Percentiles rank a stretch among this genome's conserved stretches.
Evolutionary conservation across 2,888 invertebrate genomes (phyloP).

Genomic region (Epistrophe eligans): DNA sequence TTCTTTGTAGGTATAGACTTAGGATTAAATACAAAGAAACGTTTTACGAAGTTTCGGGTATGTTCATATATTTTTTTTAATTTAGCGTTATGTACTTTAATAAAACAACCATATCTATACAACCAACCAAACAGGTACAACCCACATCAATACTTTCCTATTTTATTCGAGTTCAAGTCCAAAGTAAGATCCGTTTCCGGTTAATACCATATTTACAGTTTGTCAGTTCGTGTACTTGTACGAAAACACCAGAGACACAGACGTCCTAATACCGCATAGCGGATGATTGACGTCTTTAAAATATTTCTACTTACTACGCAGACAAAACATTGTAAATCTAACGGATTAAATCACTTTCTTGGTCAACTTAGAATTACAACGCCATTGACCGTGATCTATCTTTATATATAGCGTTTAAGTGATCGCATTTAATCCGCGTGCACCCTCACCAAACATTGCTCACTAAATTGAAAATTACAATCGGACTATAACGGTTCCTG

Average conservation of each 20-base stretch:
- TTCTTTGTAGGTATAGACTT: too few species aligned
- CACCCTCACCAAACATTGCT: constrained; percentile 41
- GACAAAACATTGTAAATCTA: constrained; percentile 51
- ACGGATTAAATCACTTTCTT: constrained; percentile 69
- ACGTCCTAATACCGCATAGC: constrained; percentile 22
- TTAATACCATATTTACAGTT: constrained; percentile 2
- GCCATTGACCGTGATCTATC: constrained; percentile 75
- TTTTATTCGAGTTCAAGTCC: constrained; percentile 42
- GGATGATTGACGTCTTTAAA: constrained; percentile 10
- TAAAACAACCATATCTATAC: too few species aligned
- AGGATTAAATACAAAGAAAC: too few species aligned
- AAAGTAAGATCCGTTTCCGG: constrained; percentile 57
- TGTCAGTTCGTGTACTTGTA: not conserved
- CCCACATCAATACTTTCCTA: not conserved
- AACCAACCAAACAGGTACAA: too few species aligned
- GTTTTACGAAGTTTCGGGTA: too few species aligned
- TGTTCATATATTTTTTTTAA: too few species aligned
- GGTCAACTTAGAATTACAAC: constrained; percentile 66
- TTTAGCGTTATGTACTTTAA: too few species aligned
- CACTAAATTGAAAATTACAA: constrained; percentile 51
- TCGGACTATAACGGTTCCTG: constrained; percentile 50
- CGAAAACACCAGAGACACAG: not conserved
- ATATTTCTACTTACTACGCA: constrained; percentile 20
- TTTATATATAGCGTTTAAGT: constrained; percentile 48
- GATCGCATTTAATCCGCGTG: constrained; percentile 49